Evolutionary conservation across 2,888 invertebrate genomes (phyloP).

Genomic region (Melanostoma scalare): DNA sequence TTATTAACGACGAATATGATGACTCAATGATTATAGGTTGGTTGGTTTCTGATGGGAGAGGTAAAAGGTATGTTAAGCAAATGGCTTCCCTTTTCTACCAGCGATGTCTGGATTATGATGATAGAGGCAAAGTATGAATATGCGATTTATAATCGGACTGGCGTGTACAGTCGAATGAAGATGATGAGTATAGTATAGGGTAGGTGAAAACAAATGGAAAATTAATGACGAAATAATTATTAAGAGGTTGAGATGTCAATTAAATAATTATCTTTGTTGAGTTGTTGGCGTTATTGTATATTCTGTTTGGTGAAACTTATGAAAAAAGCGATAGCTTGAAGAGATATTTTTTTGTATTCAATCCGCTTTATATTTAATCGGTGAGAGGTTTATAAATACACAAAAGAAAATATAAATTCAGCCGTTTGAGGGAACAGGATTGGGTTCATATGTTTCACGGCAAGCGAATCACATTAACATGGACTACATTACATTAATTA

Average conservation of each 20-base stretch:
- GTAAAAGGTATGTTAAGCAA: constrained; percentile 50
- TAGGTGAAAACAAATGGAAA: constrained; percentile 27
- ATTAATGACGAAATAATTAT: constrained; percentile 52
- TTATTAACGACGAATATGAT: constrained; percentile 55
- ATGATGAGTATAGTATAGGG: not conserved
- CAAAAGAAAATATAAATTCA: too few relatives aligned
- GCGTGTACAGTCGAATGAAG: constrained; percentile 10
- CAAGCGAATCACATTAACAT: too few relatives aligned
- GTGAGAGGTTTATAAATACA: too few relatives aligned
- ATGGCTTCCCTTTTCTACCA: constrained; percentile 25
- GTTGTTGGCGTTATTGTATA: not conserved
- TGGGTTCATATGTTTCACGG: too few relatives aligned
- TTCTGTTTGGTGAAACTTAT: constrained; percentile 2
- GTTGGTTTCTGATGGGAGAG: constrained; percentile 49
- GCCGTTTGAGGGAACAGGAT: too few relatives aligned
- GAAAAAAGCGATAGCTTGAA: constrained; percentile 22
- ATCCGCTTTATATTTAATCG: constrained; percentile 10
- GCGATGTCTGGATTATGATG: constrained; percentile 47
- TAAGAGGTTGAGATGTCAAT: constrained; percentile 54
- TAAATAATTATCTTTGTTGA: constrained; percentile 41
- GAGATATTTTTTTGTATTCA: constrained; percentile 17
- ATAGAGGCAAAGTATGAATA: constrained; percentile 51
- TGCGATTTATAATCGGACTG: constrained; percentile 37
- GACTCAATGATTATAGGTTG: constrained; percentile 35
- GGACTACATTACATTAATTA: too few relatives aligned